These are phyloP conservation scores for Notodonta dromedarius DNA, from an alignment of 2,888 invertebrate genomes.

Conservation along the genomic window DNA sequence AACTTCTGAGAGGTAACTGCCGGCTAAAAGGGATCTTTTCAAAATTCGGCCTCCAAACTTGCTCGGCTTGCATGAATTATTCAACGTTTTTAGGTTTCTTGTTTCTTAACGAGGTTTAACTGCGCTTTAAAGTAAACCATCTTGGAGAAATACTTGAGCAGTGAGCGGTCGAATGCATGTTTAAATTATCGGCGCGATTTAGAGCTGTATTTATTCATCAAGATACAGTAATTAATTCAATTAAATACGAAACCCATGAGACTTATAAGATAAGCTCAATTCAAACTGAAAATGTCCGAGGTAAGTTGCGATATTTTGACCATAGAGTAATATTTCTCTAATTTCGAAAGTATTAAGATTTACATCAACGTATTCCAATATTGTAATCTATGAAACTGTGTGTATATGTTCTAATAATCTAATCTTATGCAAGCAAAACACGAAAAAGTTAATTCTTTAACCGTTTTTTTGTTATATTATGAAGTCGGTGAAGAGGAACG, in stretches of 20 bases:
- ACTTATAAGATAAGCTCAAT: no score
- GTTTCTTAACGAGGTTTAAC: slow-evolving; percentile 26
- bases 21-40: slow-evolving; percentile 18
- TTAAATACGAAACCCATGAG: no score
- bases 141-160: slow-evolving; percentile 1
- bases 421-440: no score
- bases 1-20: slow-evolving; percentile 17
- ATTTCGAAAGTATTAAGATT: background rate
- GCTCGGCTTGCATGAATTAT: slow-evolving; percentile 35
- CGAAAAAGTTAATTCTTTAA: no score
- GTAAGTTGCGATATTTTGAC: no score
- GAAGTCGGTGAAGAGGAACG: no score
- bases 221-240: no score
- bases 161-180: background rate
- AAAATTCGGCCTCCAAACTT: slow-evolving; percentile 32
- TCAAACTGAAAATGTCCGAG: no score
- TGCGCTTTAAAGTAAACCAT: slow-evolving; percentile 19
- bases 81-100: slow-evolving; percentile 27
- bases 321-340: no score
- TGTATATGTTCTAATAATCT: no score
- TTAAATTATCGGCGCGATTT: background rate
- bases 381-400: no score
- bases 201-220: background rate
- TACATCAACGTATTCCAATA: slow-evolving; percentile 1
- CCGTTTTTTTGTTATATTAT: no score